Conservation (phyloP, 53 echinoderm and acorn worm species). For the Actinopyga echinites region DNA sequence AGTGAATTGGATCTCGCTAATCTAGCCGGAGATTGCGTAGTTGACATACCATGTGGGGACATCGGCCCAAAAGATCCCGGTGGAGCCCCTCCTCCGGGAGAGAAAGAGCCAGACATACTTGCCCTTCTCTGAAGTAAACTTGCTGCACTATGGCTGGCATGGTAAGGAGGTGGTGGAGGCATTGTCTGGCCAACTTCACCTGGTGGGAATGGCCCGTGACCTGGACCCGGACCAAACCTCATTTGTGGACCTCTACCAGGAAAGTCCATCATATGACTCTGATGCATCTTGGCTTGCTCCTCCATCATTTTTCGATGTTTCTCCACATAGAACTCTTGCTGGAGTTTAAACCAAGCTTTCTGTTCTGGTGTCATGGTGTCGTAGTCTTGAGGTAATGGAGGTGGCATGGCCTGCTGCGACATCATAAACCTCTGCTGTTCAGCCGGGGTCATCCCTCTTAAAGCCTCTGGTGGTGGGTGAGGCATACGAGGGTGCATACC, state of each 20-base stretch:
- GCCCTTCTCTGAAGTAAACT: conserved; percentile 63
- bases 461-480: conserved; percentile 56
- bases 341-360: conserved; percentile 92
- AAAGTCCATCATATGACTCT: conserved; percentile 62
- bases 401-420: conserved; percentile 70
- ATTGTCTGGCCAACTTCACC: conserved; percentile 56
- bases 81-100: conserved; percentile 36
- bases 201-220: conserved; percentile 47
- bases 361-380: conserved; percentile 90
- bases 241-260: conserved; percentile 68
- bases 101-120: conserved; percentile 64
- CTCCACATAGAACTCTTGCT: conserved; percentile 90
- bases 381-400: conserved; percentile 81
- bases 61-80: conserved; percentile 32
- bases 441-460: conserved; percentile 75
- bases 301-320: conserved; percentile 84
- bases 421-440: conserved; percentile 79
- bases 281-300: conserved; percentile 76
- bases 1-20: conserved; percentile 42
- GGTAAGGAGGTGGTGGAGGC: conserved; percentile 94
- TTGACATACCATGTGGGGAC: conserved; percentile 48
- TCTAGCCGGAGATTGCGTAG: conserved; percentile 28
- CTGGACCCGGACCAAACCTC: conserved; percentile 57
- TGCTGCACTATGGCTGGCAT: conserved; percentile 64
- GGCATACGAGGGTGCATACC: conserved; percentile 49